phyloP scores from a whole-genome alignment of 2,797 vertebrate genomes.

The Heliangelus exortis region DNA sequence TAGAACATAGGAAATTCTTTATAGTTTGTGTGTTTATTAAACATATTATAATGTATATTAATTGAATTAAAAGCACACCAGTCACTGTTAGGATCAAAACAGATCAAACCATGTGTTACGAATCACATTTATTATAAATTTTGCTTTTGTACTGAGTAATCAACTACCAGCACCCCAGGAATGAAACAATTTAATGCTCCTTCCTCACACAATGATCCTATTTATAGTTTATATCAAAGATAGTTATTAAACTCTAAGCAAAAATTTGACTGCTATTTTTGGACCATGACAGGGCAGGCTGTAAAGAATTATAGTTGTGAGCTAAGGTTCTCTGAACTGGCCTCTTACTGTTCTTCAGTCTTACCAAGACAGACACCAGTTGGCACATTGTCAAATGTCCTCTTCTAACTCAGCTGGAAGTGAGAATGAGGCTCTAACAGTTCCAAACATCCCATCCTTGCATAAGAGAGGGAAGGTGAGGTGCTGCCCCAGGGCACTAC shows the following conservation, averaged over 20 bases:
- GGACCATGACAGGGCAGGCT: neutral
- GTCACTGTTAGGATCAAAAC: neutral
- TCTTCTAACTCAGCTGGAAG: slow-evolving; percentile 17
- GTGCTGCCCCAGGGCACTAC: neutral
- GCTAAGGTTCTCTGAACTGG: neutral
- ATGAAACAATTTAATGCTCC: neutral
- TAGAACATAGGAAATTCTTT: neutral
- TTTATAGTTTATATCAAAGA: neutral
- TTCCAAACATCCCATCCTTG: neutral
- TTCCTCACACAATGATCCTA: neutral
- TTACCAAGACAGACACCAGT: neutral
- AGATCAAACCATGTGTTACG: neutral
- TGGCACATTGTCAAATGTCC: neutral
- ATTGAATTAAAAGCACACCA: neutral
- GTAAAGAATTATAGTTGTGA: neutral
- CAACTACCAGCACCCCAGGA: neutral
- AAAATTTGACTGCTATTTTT: slow-evolving; percentile 36
- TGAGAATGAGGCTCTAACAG: neutral
- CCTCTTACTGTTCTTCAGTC: neutral
- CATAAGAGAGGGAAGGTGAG: neutral
- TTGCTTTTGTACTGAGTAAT: neutral
- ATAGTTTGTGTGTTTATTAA: neutral
- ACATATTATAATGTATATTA: neutral
- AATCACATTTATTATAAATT: neutral
- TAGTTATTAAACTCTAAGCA: neutral